phyloP scores from a whole-genome alignment of 2,113 vertebrate species.

The Triplophysa rosa region DNA sequence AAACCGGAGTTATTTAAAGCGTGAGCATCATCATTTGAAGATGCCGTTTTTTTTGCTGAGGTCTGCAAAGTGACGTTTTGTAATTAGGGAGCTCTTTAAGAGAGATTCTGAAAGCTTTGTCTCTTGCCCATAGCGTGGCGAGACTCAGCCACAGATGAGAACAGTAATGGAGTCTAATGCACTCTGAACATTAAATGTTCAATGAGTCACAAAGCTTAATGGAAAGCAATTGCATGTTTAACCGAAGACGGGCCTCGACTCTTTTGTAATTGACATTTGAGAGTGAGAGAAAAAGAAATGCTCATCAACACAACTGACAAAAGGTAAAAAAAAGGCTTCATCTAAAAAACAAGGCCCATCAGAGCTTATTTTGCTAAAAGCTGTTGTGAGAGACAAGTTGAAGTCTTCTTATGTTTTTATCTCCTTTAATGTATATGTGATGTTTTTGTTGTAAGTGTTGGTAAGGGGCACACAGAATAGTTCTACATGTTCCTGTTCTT shows the following conservation, averaged over 20 bases:
- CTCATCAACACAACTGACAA: neutral
- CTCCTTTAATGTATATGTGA: no score
- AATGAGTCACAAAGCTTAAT: constrained; percentile 60
- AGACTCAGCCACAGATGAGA: constrained; percentile 12
- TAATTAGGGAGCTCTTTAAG: constrained; percentile 13
- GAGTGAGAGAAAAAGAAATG: constrained; percentile 15
- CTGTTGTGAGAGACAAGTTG: neutral
- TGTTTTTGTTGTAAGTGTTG: no score
- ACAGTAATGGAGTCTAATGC: constrained; percentile 49
- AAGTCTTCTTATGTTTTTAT: neutral
- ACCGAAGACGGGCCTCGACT: constrained; percentile 33
- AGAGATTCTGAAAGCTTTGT: constrained; percentile 24
- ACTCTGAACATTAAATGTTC: constrained; percentile 51
- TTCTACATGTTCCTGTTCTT: no score
- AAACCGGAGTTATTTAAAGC: constrained; percentile 25
- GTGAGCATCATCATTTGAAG: constrained; percentile 17
- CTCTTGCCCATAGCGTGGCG: constrained; percentile 23
- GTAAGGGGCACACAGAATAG: no score
- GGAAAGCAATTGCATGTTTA: constrained; percentile 54
- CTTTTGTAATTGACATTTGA: constrained; percentile 40
- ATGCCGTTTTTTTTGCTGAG: neutral
- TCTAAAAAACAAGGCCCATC: neutral
- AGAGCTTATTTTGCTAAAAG: neutral
- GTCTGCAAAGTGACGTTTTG: constrained; percentile 8
- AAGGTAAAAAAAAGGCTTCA: neutral